Percentiles rank a stretch among this genome's conserved stretches.
Evolutionary conservation across 2,797 vertebrate genomes (phyloP).

Genomic region (Trematomus bernacchii): DNA sequence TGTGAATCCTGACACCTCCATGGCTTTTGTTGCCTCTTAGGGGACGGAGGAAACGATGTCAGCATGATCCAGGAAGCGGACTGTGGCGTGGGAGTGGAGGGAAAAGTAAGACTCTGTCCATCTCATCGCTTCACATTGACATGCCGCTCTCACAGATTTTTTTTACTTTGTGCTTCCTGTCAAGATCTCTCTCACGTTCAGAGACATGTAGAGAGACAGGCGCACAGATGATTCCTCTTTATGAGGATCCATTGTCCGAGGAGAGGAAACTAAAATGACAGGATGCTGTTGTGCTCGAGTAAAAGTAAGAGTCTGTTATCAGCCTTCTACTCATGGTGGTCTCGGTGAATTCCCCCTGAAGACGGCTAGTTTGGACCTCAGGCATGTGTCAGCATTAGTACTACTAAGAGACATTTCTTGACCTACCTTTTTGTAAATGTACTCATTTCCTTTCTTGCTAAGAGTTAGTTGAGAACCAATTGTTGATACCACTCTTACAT

Average conservation of each 20-base stretch:
- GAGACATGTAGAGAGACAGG: slow-evolving; percentile 43
- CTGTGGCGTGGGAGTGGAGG: slow-evolving; percentile 98
- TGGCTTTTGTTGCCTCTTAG: slow-evolving; percentile 84
- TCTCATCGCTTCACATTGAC: slow-evolving; percentile 55
- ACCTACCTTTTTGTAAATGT: background rate
- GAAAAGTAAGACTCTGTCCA: slow-evolving; percentile 91
- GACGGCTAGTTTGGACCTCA: background rate
- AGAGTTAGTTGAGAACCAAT: background rate
- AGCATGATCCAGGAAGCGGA: slow-evolving; percentile 99
- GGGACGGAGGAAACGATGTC: slow-evolving; percentile 98
- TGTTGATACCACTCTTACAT: background rate
- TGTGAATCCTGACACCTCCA: slow-evolving; percentile 74
- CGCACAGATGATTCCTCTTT: slow-evolving; percentile 73
- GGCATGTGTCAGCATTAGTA: background rate
- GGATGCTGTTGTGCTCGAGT: slow-evolving; percentile 53
- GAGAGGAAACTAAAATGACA: slow-evolving; percentile 62
- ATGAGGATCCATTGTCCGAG: slow-evolving; percentile 56
- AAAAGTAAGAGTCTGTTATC: slow-evolving; percentile 40
- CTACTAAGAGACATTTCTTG: background rate
- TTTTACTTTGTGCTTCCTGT: slow-evolving; percentile 75
- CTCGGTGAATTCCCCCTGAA: slow-evolving; percentile 1
- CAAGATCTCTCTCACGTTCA: slow-evolving; percentile 68
- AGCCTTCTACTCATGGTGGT: background rate
- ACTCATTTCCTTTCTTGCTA: background rate
- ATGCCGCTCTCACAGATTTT: slow-evolving; percentile 53